phyloP scores from a whole-genome alignment of 2,888 invertebrate species.

The Amphipyra tragopoginis region DNA sequence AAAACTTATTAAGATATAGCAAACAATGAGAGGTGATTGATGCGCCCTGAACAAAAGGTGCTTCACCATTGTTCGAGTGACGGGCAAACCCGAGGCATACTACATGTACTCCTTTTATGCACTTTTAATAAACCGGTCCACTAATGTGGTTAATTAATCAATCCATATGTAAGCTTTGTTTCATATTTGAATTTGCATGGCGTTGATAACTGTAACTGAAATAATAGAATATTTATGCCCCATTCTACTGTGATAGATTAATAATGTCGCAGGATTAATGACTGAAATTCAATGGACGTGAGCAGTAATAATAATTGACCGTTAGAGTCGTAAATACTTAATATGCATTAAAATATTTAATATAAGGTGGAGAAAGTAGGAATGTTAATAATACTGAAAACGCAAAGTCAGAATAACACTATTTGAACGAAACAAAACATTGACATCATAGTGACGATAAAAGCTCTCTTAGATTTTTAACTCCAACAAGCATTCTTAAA shows the following conservation, averaged over 20 bases:
- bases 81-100: conserved; percentile 72
- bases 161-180: conserved; percentile 69
- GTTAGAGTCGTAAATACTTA: conserved; percentile 23
- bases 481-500: conserved; percentile 16
- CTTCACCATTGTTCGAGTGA: conserved; percentile 77
- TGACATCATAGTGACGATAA: conserved; percentile 25
- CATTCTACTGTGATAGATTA: conserved; percentile 33
- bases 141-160: conserved; percentile 86
- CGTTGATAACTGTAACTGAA: conserved; percentile 54
- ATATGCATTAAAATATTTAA: conserved; percentile 15
- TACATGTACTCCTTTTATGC: conserved; percentile 73
- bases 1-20: conserved; percentile 88
- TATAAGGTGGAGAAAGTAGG: conserved; percentile 10
- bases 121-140: conserved; percentile 84
- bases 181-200: conserved; percentile 62
- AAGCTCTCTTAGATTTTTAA: conserved; percentile 10
- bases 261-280: conserved; percentile 38
- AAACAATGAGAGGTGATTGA: conserved; percentile 87
- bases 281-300: conserved; percentile 25
- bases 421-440: conserved; percentile 1
- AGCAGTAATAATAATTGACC: conserved; percentile 33
- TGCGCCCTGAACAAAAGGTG: conserved; percentile 84
- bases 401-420: conserved; percentile 4
- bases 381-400: conserved; percentile 3
- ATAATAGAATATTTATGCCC: conserved; percentile 36